Evolutionary conservation across 2,113 vertebrate genomes (phyloP), one percentile per base, ranked within the genome.

Genomic region (Asarcornis scutulata): DNA sequence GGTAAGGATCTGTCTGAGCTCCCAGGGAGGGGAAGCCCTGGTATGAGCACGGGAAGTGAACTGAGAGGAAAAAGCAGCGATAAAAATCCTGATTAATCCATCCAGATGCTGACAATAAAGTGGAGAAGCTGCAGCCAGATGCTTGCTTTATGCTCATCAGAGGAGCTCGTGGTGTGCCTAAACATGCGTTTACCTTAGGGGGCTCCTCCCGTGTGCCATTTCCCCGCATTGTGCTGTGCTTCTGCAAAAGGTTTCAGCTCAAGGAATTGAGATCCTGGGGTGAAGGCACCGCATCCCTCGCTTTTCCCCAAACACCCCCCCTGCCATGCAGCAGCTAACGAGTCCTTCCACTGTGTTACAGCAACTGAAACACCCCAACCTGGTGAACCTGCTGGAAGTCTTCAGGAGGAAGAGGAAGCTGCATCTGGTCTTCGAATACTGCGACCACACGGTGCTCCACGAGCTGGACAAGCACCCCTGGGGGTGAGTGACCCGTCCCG

Each of bases 361-460:
- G 99, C 99, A 98, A 98, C 98, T 99, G 94, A 99, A 99, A 62
- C 99, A 99, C 92, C 98, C 98, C 91, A 99, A 99, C 97, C 98
- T 99, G 68, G 99, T 99, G 71, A 99, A 98, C 75, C 98, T 99
- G 81, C 98, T 99, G 36, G 99, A 99, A 48, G 99, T 99, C 93
- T 99, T 99, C 92, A 96, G 99, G 34, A 98, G 98, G 63, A 99
- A 99, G 84, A 93, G 99, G 89, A 99, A 98, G 87, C 98, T 99
- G 38, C 99, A 99, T 93, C 97, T 99, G 77, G 99, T 99, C 76
- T 99, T 99, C 6, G 99, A 99, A 73, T 99, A 99, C 97, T 99
- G 99, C 6, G 99, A 99, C 84, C 99, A 98, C 98, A 99, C 99
- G 0, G 99, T 99, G 40, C 99, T 99, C 58, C 98, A 99, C 0